Percentiles rank a stretch among this genome's conserved stretches.
phyloP scores from a whole-genome alignment of 2,797 vertebrate genomes.

The Momotus momota region DNA sequence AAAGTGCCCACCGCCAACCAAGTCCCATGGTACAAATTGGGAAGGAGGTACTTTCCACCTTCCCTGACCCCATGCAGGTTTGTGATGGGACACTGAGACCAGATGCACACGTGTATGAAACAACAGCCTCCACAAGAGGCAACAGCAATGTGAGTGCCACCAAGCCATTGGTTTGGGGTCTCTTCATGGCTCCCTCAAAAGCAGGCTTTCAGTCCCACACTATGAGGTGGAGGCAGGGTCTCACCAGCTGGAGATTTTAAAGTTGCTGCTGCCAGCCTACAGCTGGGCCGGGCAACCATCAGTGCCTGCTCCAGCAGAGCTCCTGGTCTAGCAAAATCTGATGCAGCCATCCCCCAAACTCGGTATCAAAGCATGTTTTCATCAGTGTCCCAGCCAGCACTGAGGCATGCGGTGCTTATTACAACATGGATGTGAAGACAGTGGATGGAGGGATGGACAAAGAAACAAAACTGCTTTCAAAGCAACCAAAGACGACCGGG shows the following conservation, averaged over 20 bases:
- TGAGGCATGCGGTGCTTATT: background rate
- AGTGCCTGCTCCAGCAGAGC: background rate
- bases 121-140: background rate
- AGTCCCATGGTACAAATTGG: background rate
- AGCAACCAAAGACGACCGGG: background rate
- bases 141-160: background rate
- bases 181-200: background rate
- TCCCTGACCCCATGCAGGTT: background rate
- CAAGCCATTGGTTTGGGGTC: background rate
- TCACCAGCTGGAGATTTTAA: background rate
- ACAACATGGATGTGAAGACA: background rate
- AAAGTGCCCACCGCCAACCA: background rate
- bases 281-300: background rate
- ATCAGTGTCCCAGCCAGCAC: background rate
- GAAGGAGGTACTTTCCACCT: background rate
- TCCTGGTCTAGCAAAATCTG: background rate
- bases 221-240: background rate
- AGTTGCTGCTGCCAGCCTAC: background rate
- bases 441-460: background rate
- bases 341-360: background rate
- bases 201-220: background rate
- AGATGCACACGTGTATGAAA: fast-evolving
- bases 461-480: background rate
- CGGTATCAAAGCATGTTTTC: fast-evolving
- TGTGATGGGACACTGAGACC: background rate